A percentile compares a stretch with the other conserved stretches of the same genome.
These are phyloP conservation scores for Hypselothyrea guttata DNA, from an alignment of 2,888 invertebrate genomes.

Conservation along the genomic window DNA sequence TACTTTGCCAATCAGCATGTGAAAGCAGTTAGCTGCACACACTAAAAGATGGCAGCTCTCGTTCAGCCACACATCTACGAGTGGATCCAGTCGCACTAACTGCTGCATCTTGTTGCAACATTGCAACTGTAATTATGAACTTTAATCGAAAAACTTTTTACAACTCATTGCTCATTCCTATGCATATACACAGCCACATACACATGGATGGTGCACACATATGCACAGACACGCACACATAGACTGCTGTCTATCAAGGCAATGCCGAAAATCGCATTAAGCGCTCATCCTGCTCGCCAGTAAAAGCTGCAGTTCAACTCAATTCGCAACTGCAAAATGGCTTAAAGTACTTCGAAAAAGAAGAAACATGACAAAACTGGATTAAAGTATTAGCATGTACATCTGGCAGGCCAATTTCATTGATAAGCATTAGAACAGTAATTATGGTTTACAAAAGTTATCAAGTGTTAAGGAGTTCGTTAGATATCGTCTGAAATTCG, in stretches of 20 bases:
- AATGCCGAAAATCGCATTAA: constrained; percentile 37
- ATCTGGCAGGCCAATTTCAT: not conserved
- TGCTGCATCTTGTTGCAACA: constrained; percentile 26
- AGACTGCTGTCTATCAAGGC: constrained; percentile 59
- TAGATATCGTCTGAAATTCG: too few relatives aligned
- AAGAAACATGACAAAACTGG: not conserved
- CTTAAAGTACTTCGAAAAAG: not conserved
- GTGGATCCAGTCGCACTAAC: not conserved
- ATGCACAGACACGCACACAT: constrained; percentile 14
- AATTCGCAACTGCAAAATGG: constrained; percentile 7
- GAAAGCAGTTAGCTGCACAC: constrained; percentile 31
- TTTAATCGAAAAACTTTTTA: constrained; percentile 75
- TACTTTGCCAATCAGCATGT: constrained; percentile 71
- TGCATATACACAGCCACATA: constrained; percentile 18
- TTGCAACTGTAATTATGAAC: constrained; percentile 74
- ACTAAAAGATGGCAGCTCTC: constrained; percentile 1
- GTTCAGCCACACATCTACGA: not conserved
- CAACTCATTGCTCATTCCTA: constrained; percentile 70
- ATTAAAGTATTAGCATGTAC: constrained; percentile 2
- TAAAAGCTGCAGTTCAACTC: constrained; percentile 11
- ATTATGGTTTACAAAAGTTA: constrained; percentile 1
- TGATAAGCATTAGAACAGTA: not conserved
- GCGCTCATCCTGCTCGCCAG: not conserved
- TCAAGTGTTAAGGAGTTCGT: too few relatives aligned
- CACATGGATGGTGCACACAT: constrained; percentile 5